A percentile compares a stretch with the other conserved stretches of the same genome.
These are phyloP conservation scores for Tenualosa thibaudeaui DNA, from an alignment of 2,797 vertebrate genomes.

Conservation along the genomic window DNA sequence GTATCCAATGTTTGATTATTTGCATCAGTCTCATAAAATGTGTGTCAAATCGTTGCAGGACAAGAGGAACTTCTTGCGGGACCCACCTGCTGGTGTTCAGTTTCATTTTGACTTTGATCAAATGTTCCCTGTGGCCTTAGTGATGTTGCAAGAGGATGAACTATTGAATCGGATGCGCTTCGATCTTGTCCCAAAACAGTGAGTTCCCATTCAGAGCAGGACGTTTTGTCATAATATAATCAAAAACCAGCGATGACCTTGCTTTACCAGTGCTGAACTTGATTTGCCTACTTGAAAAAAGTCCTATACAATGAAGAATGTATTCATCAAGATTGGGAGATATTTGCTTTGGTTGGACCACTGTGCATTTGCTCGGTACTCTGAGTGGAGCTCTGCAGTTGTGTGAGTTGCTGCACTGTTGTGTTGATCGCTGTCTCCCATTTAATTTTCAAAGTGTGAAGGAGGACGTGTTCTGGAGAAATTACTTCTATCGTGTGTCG, in stretches of 20 bases:
- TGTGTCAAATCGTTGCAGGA: slow-evolving; percentile 72
- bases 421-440: neutral
- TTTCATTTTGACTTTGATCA: slow-evolving; percentile 95
- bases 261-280: neutral
- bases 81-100: slow-evolving; percentile 94
- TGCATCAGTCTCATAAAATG: neutral
- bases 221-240: neutral
- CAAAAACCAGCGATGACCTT: neutral
- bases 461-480: slow-evolving; percentile 93
- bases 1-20: neutral
- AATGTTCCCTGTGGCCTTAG: slow-evolving; percentile 90
- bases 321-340: neutral
- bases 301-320: neutral
- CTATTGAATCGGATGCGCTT: slow-evolving; percentile 98
- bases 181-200: slow-evolving; percentile 95
- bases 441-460: slow-evolving; percentile 75
- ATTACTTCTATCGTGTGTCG: slow-evolving; percentile 93
- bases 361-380: neutral
- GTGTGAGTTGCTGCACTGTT: neutral
- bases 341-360: neutral
- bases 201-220: slow-evolving; percentile 58
- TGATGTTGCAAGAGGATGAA: slow-evolving; percentile 95
- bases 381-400: neutral
- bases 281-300: neutral
- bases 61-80: slow-evolving; percentile 93